A percentile compares a stretch with the other conserved stretches of the same genome.
phyloP scores from a whole-genome alignment of 2,113 vertebrate species.

The Syngnathoides biaculeatus region DNA sequence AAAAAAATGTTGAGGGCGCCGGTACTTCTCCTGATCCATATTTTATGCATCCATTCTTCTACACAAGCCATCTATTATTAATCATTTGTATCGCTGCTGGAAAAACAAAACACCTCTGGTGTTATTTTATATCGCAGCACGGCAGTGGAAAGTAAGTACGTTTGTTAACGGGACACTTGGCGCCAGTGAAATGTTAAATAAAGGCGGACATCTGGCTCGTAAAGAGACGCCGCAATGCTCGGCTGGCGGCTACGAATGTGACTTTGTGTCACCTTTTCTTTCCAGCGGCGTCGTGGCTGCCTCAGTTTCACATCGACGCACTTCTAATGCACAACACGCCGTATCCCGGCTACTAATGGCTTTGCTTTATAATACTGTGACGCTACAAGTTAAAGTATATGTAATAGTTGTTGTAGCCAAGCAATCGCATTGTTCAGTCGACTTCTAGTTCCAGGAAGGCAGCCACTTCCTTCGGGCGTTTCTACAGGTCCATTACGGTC shows the following conservation, averaged over 20 bases:
- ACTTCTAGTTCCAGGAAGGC: too few species aligned
- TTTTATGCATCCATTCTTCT: conserved; percentile 16
- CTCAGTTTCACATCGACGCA: neutral
- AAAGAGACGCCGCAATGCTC: neutral
- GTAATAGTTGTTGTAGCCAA: neutral
- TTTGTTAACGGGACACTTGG: neutral
- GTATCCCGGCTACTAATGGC: neutral
- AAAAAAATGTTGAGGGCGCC: conserved; percentile 2
- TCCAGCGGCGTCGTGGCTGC: neutral
- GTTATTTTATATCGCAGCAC: neutral
- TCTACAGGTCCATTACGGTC: too few species aligned
- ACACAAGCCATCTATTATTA: conserved; percentile 16
- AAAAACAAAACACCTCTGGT: neutral
- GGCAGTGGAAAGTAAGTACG: neutral
- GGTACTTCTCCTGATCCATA: conserved; percentile 7
- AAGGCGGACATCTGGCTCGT: conserved; percentile 8
- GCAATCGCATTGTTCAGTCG: too few species aligned
- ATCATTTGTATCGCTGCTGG: neutral
- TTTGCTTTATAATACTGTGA: neutral
- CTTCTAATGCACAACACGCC: neutral
- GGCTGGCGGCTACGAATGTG: neutral
- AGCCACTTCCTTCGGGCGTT: too few species aligned
- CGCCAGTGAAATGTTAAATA: neutral
- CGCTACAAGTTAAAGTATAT: neutral
- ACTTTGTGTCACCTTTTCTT: neutral